phyloP scores from a whole-genome alignment of 2,888 invertebrate species.

The Plebejus melissa region DNA sequence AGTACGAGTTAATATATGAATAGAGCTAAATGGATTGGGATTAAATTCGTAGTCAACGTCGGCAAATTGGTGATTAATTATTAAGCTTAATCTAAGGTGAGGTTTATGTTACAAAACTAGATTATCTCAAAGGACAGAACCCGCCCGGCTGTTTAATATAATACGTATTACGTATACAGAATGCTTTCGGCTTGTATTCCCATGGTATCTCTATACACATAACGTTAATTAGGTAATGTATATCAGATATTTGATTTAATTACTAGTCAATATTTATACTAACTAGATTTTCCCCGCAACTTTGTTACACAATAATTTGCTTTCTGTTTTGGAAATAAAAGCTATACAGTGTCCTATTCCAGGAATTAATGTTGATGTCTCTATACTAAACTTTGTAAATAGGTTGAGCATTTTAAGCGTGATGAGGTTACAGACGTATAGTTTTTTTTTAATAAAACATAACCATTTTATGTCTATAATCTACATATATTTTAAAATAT shows the following conservation, averaged over 20 bases:
- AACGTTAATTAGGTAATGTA: conserved; percentile 3
- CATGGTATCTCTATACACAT: neutral
- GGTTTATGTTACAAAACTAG: conserved; percentile 22
- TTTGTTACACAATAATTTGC: no score
- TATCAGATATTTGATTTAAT: neutral
- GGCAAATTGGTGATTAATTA: conserved; percentile 24
- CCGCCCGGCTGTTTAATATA: neutral
- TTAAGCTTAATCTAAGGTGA: conserved; percentile 22
- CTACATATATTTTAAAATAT: no score
- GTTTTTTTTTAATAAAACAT: no score
- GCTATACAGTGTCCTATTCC: no score
- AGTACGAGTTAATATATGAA: neutral
- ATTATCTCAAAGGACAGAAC: conserved; percentile 20
- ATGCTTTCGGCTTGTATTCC: neutral
- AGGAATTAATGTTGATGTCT: no score
- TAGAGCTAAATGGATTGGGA: neutral
- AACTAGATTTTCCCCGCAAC: no score
- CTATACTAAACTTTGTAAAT: no score
- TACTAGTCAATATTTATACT: neutral
- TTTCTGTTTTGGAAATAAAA: no score
- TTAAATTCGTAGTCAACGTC: neutral
- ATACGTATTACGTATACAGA: neutral
- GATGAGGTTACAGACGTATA: no score
- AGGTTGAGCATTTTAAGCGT: no score
- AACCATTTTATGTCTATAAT: no score